Percentiles rank a stretch among this genome's conserved stretches.
These are phyloP conservation scores for Hyppa rectilinea DNA, from an alignment of 2,888 invertebrate species.

Conservation along the genomic window DNA sequence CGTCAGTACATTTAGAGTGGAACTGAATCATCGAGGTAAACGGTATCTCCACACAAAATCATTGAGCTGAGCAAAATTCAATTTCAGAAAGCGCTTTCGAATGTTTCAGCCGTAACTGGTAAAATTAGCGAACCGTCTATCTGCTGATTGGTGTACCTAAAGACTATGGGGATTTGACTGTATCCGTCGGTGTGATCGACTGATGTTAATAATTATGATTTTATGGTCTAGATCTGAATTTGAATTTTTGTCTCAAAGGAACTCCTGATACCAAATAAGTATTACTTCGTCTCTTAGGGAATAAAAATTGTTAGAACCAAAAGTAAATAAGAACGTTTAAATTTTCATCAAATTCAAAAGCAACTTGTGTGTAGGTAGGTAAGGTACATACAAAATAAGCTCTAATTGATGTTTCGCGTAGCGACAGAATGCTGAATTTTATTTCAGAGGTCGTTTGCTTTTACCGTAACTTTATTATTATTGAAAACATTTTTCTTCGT, in stretches of 20 bases:
- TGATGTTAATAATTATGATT: slow-evolving; percentile 13
- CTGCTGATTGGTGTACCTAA: slow-evolving; percentile 15
- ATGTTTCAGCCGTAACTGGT: slow-evolving; percentile 43
- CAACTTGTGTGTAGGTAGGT: slow-evolving; percentile 14
- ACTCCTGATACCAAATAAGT: not conserved
- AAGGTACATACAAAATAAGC: slow-evolving; percentile 12
- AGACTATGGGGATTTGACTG: slow-evolving; percentile 34
- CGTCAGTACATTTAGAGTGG: slow-evolving; percentile 3
- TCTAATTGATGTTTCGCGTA: slow-evolving; percentile 34
- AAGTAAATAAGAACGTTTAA: not conserved
- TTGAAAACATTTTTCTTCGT: slow-evolving; percentile 1
- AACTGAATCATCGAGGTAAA: slow-evolving; percentile 37
- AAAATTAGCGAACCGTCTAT: slow-evolving; percentile 33
- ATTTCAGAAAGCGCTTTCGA: slow-evolving; percentile 48
- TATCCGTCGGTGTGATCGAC: not conserved
- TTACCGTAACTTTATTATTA: slow-evolving; percentile 19
- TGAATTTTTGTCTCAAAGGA: not conserved
- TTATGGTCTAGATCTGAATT: not conserved
- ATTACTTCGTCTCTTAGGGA: not conserved
- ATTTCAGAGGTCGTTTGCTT: slow-evolving; percentile 16
- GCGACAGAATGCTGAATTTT: slow-evolving; percentile 20
- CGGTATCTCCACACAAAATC: slow-evolving; percentile 26
- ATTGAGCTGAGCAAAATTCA: slow-evolving; percentile 24
- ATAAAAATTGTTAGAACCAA: not conserved
- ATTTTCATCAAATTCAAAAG: slow-evolving; percentile 33